Conservation (phyloP, 92 coral and sea anemone genomes). For the Muricea muricata region DNA sequence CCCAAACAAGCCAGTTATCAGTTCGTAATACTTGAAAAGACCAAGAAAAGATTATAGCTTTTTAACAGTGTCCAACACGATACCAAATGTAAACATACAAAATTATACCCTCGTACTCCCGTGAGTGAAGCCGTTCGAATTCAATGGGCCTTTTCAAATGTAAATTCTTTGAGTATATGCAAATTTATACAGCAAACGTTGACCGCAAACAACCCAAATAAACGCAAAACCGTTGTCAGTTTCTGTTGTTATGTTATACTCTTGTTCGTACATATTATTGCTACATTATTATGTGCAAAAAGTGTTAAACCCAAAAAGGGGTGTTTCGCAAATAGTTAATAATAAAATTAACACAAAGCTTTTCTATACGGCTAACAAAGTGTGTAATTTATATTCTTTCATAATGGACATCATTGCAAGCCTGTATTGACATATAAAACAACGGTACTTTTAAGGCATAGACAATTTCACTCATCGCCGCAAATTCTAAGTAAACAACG, state of each 20-base stretch:
- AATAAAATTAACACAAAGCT: neutral
- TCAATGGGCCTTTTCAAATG: constrained; percentile 39
- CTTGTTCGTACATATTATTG: no score
- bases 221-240: neutral
- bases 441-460: neutral
- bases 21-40: neutral
- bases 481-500: neutral
- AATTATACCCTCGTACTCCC: no score
- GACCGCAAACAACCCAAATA: constrained; percentile 17
- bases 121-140: no score
- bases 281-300: neutral
- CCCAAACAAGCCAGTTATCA: neutral
- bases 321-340: neutral
- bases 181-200: constrained; percentile 16
- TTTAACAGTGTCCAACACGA: neutral
- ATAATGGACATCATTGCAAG: neutral
- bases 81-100: constrained; percentile 21
- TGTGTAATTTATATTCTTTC: neutral
- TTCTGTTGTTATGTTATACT: neutral
- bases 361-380: neutral
- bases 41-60: neutral
- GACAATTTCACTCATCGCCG: neutral
- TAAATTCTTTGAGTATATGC: constrained; percentile 33
- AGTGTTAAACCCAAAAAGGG: neutral
- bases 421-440: constrained; percentile 27